Evolutionary conservation across 2,797 vertebrate genomes (phyloP).

Genomic region (Falco novaeseelandiae): DNA sequence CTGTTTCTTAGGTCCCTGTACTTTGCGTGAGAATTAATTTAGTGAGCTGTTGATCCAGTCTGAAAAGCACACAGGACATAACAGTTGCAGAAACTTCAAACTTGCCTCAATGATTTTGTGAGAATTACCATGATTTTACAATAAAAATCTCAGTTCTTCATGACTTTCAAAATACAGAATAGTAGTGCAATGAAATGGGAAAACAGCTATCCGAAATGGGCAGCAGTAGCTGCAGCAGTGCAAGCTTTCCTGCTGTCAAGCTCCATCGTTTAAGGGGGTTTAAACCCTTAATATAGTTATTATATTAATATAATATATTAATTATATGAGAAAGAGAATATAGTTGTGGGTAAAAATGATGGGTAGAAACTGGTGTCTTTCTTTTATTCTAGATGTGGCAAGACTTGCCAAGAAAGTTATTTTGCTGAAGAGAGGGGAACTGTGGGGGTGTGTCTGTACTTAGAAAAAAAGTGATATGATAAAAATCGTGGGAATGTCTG

Average conservation of each 20-base stretch:
- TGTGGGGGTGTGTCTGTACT: background rate
- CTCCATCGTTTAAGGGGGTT: background rate
- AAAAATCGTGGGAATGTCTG: background rate
- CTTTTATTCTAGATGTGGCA: background rate
- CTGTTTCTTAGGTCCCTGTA: background rate
- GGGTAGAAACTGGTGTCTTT: background rate
- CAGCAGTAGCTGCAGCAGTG: background rate
- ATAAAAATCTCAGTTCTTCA: background rate
- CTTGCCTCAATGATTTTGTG: background rate
- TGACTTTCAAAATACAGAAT: background rate
- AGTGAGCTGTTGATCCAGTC: background rate
- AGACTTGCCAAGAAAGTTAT: background rate
- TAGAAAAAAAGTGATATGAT: background rate
- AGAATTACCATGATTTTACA: background rate
- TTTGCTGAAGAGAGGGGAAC: background rate
- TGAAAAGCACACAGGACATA: background rate
- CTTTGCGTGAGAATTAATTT: background rate
- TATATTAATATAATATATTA: too few relatives aligned
- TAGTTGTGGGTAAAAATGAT: background rate
- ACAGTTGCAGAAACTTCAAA: background rate
- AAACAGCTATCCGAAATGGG: background rate
- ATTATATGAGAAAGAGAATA: background rate
- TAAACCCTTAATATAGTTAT: background rate
- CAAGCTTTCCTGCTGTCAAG: background rate
- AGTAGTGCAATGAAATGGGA: background rate